Base-by-base conservation (phyloP, 2,888 invertebrate species). In the Epinotia bilunana region DNA sequence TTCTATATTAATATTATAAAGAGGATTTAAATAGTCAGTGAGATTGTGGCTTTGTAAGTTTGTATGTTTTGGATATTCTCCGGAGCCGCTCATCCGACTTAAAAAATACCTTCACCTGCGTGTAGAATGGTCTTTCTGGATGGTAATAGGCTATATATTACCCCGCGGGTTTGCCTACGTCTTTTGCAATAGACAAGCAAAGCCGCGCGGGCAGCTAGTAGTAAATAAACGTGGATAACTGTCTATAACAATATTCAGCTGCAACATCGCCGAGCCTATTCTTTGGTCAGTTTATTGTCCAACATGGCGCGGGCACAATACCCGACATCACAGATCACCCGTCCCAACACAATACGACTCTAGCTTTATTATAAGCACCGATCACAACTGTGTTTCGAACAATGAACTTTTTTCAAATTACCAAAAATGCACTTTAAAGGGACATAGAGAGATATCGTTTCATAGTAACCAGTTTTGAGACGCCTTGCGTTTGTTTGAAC, bases 261-360 rank as follows among this genome's bases (percentile, higher is more conserved):
- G 92, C 82, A 79, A 80, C 80, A 85, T 91, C 89, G 91, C 92
- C 87, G 87, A 86, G 79, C 81, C 83, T 85, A 86, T 86, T 87
- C 87, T 86, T 87, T 91, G 93, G 92, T 89, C 92, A 92, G 83
- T 84, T 90, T 86, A 91, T 93, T 93, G 93, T 93, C 91, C 90
- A 87, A 89, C 84, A 84, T 81, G 80, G 83, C 82, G 83, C 81
- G 83, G 81, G 82, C 83, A 91, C 91, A 93, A 93, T 89, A 83
- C 86, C 81, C 78, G 81, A 91, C 89, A 91, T 89, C 90, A 87
- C 86, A 87, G 88, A 91, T 91, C 91, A 89, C 86, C 89, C 87
- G 82, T 86, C 88, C 84, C 79, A 78, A 82, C 83, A 90, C 91
- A 91, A 92, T 90, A 85, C 85, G 78, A 78, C 79, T 82, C 84